Conservation (phyloP, 2,797 vertebrate genomes). For the Astyanax mexicanus region DNA sequence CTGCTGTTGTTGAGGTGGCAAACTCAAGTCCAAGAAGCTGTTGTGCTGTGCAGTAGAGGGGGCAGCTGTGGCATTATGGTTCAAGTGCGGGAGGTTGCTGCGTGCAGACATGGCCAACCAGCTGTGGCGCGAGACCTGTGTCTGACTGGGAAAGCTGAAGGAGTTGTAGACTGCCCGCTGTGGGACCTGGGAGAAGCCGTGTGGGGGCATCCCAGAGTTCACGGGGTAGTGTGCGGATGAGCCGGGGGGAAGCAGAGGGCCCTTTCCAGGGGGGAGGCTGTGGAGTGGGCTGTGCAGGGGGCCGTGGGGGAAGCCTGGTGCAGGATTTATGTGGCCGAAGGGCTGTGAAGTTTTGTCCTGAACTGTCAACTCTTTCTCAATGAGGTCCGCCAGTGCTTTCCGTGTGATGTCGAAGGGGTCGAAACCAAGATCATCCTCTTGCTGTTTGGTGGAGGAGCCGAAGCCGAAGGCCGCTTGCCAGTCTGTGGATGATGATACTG, state of each 20-base stretch:
- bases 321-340: conserved; percentile 71
- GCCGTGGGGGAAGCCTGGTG: conserved; percentile 81
- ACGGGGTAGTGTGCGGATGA: conserved; percentile 83
- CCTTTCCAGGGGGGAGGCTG: conserved; percentile 60
- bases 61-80: conserved; percentile 57
- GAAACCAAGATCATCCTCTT: conserved; percentile 93
- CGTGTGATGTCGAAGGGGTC: conserved; percentile 94
- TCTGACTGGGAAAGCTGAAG: conserved; percentile 87
- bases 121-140: conserved; percentile 52
- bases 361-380: conserved; percentile 92
- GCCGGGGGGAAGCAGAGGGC: conserved; percentile 68
- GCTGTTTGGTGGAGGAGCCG: conserved; percentile 84
- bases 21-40: conserved; percentile 92
- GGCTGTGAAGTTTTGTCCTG: conserved; percentile 78
- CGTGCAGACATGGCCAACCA: conserved; percentile 75
- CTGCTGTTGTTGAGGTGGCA: conserved; percentile 85
- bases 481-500: conserved; percentile 94
- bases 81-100: conserved; percentile 9
- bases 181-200: conserved; percentile 86
- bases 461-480: conserved; percentile 96
- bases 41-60: conserved; percentile 79
- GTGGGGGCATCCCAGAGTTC: conserved; percentile 83
- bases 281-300: conserved; percentile 81
- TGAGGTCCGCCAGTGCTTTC: conserved; percentile 94
- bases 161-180: conserved; percentile 87